phyloP scores from a whole-genome alignment of 2,113 vertebrate species.

The Poeciliopsis prolifica region DNA sequence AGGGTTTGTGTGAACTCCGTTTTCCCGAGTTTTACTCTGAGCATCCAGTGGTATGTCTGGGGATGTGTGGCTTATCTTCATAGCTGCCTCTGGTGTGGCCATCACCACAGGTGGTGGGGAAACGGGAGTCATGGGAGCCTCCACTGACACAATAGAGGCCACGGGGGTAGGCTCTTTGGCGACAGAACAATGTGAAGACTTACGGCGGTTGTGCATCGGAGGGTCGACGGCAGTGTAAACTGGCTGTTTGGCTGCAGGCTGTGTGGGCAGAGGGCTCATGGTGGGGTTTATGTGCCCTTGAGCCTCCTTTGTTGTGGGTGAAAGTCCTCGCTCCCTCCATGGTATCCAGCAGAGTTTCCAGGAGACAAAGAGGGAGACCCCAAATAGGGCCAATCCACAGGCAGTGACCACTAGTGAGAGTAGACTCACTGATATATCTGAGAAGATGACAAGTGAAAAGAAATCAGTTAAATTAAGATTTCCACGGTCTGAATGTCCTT shows the following conservation, averaged over 20 bases:
- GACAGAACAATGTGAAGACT: conserved; percentile 81
- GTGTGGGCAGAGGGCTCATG: conserved; percentile 64
- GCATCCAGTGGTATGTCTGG: conserved; percentile 92
- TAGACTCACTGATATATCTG: conserved; percentile 97
- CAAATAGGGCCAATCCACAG: conserved; percentile 95
- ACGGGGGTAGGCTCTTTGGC: conserved; percentile 71
- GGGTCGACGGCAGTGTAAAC: conserved; percentile 90
- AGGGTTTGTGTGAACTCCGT: conserved; percentile 83
- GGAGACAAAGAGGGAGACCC: conserved; percentile 96
- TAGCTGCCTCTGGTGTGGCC: conserved; percentile 86
- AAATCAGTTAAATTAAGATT: conserved; percentile 1
- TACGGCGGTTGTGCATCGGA: conserved; percentile 85
- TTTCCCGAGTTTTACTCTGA: conserved; percentile 84
- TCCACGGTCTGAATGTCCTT: background rate
- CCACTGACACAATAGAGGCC: conserved; percentile 82
- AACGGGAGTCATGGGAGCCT: conserved; percentile 69
- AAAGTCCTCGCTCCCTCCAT: conserved; percentile 91
- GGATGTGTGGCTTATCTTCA: conserved; percentile 99
- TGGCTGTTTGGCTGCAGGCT: conserved; percentile 78
- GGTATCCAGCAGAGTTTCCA: conserved; percentile 99
- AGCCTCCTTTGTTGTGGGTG: conserved; percentile 85
- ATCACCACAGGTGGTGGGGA: conserved; percentile 76
- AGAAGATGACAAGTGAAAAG: conserved; percentile 16
- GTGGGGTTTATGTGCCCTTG: conserved; percentile 84
- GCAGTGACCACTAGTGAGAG: conserved; percentile 95